A percentile compares a stretch with the other conserved stretches of the same genome.
Evolutionary conservation across 2,888 invertebrate genomes (phyloP).

Genomic region (Drosophila recens): DNA sequence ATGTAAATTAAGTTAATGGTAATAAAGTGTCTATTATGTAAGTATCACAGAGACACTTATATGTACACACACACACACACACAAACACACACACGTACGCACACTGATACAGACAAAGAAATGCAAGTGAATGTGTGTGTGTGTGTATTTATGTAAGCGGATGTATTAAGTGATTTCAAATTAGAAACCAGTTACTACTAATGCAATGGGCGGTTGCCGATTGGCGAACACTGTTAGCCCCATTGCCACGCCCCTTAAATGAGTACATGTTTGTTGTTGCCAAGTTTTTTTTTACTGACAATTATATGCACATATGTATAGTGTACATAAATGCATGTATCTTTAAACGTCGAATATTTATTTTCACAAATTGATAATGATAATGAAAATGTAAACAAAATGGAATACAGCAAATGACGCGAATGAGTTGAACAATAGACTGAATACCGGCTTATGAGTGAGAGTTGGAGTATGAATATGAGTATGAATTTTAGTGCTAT

Average conservation of each 20-base stretch:
- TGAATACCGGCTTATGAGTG: background rate
- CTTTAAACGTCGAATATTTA: background rate
- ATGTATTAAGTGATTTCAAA: constrained; percentile 71
- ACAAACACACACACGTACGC: background rate
- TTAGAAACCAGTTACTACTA: constrained; percentile 36
- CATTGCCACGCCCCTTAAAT: constrained; percentile 4
- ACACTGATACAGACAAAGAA: background rate
- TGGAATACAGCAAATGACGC: constrained; percentile 19
- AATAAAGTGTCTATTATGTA: constrained; percentile 77
- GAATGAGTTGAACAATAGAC: constrained; percentile 1
- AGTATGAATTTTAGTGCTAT: background rate
- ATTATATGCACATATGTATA: background rate
- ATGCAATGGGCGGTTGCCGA: constrained; percentile 11
- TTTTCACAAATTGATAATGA: background rate
- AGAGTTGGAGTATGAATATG: background rate
- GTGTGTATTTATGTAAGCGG: constrained; percentile 30
- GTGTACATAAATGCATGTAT: background rate
- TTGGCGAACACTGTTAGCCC: constrained; percentile 11
- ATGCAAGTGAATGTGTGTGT: background rate
- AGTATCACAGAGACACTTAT: constrained; percentile 41
- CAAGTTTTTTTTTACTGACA: background rate
- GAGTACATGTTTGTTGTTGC: background rate
- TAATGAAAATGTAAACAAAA: background rate
- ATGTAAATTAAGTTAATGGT: constrained; percentile 77
- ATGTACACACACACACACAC: background rate